Conservation (phyloP, 2,797 vertebrate species). For the Champsocephalus gunnari region DNA sequence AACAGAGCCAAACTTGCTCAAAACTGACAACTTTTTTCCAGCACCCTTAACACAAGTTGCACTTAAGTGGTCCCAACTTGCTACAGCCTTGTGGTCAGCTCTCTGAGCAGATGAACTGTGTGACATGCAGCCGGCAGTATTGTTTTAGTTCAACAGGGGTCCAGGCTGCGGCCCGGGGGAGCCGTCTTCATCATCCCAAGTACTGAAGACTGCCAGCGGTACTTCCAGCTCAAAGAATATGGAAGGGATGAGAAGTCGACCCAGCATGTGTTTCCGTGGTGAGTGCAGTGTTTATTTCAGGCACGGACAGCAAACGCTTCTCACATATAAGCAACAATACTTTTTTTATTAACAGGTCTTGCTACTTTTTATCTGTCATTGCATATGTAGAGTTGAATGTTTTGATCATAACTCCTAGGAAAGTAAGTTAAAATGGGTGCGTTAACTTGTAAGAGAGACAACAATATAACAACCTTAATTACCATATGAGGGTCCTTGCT, state of each 20-base stretch:
- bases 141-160: constrained; percentile 51
- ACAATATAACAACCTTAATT: neutral
- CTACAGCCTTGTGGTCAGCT: constrained; percentile 42
- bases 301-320: neutral
- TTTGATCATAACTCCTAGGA: neutral
- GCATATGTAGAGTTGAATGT: neutral
- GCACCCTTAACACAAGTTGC: neutral
- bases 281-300: constrained; percentile 35
- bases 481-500: neutral
- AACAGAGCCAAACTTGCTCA: no score
- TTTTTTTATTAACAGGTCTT: constrained; percentile 8
- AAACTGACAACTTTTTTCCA: constrained; percentile 1
- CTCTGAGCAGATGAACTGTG: constrained; percentile 53
- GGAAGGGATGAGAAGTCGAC: constrained; percentile 30
- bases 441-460: neutral
- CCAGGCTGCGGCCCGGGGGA: constrained; percentile 46
- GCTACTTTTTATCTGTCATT: constrained; percentile 11
- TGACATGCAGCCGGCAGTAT: constrained; percentile 54
- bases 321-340: neutral
- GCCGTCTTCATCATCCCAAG: constrained; percentile 49
- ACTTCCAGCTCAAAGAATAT: constrained; percentile 43
- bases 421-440: neutral
- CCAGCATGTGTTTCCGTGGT: constrained; percentile 12
- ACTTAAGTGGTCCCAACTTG: neutral
- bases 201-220: constrained; percentile 36